A percentile compares a stretch with the other conserved stretches of the same genome.
Conservation (phyloP, 2,888 invertebrate species). For the Bellardia bayeri region DNA sequence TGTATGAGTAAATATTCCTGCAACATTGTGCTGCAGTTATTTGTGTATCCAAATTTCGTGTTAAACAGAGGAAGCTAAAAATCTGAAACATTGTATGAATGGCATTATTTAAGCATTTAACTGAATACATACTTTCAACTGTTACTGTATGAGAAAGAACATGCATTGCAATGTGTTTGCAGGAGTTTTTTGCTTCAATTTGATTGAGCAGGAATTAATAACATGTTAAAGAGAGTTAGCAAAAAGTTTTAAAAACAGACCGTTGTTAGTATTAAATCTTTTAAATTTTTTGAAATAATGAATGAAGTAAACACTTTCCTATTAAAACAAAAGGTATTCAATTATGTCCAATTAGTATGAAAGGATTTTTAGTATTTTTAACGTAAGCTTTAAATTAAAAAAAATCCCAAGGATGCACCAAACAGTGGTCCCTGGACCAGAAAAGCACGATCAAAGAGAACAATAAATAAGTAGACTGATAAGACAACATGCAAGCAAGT, state of each 20-base stretch:
- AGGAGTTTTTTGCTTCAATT: not conserved
- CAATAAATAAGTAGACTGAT: no score
- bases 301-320: no score
- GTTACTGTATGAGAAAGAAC: not conserved
- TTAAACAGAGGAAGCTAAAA: conserved; percentile 66
- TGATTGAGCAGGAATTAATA: conserved; percentile 42
- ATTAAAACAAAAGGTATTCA: no score
- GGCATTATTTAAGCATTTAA: conserved; percentile 35
- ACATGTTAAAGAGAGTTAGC: conserved; percentile 28
- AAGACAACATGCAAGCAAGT: no score
- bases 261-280: not conserved
- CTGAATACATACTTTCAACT: not conserved
- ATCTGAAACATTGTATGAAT: conserved; percentile 56
- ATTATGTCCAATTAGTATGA: no score
- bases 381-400: no score
- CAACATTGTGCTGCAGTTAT: conserved; percentile 29
- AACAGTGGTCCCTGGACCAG: no score
- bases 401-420: no score
- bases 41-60: conserved; percentile 1
- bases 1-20: not conserved
- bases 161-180: not conserved
- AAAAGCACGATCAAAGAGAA: no score
- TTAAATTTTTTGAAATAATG: not conserved
- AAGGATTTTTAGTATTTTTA: no score
- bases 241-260: not conserved